Percentiles rank a stretch among this genome's conserved stretches.
Evolutionary conservation across 1,140 invertebrate species (phyloP).

Genomic region (Saxidomus purpurata): DNA sequence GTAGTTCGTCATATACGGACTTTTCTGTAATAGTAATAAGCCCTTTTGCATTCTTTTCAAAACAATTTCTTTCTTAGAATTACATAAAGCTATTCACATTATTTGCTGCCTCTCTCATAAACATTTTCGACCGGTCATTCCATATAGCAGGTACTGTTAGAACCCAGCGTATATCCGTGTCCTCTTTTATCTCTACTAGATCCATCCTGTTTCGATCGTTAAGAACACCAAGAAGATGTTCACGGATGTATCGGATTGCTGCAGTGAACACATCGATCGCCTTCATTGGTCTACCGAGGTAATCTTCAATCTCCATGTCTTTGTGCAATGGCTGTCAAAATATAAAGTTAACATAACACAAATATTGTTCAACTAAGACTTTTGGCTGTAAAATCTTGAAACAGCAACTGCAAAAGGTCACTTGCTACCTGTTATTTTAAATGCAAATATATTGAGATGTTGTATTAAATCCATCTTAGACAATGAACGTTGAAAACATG

Average conservation of each 20-base stretch:
- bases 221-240: conserved; percentile 4
- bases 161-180: conserved; percentile 45
- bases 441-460: no score
- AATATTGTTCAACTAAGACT: no score
- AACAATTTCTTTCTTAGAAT: no score
- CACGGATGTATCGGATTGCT: conserved; percentile 36
- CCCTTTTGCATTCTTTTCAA: no score
- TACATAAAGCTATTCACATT: not conserved
- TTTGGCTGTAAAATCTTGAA: no score
- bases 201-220: not conserved
- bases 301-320: conserved; percentile 53
- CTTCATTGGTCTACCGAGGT: conserved; percentile 32
- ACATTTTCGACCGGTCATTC: conserved; percentile 38
- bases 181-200: not conserved
- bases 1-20: no score
- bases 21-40: no score
- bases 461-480: no score
- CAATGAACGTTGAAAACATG: no score
- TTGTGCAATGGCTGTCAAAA: conserved; percentile 45
- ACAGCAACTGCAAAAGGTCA: no score
- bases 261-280: conserved; percentile 37
- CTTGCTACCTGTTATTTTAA: no score
- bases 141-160: conserved; percentile 54
- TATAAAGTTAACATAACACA: not conserved
- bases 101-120: conserved; percentile 36